Evolutionary conservation across 2,797 vertebrate genomes (phyloP), one percentile per base, ranked within the genome.

Genomic region (Anolis apletophallus): DNA sequence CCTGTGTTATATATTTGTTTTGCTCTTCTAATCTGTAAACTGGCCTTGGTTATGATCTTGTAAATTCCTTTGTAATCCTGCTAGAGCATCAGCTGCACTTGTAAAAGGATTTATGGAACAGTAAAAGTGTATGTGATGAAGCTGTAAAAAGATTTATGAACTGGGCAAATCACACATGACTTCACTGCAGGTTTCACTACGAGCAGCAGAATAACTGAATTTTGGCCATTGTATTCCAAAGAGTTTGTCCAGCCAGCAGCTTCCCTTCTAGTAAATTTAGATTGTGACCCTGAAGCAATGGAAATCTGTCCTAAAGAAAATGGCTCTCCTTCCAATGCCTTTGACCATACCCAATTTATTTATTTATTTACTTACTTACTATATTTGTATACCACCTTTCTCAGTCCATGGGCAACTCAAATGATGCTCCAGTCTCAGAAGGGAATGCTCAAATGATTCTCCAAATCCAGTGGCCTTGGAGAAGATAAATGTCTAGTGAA

Each of bases 61-160:
- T 94, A 95, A 94, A 91, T 92, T 88, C 93, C 87, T 94, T 93
- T 91, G 84, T 90, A 93, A 91, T 94, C 86, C 89, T 93, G 87
- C 89, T 93, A 86, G 85, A 94, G 92, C 85, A 88, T 89, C 85
- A 91, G 87, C 84, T 88, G 82, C 77, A 93, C 88, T 92, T 88
- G 76, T 91, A 94, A 95, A 91, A 89, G 55, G 88, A 90, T 93
- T 96, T 95, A 88, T 92, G 90, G 90, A 90, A 89, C 88, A 88
- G 91, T 94, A 90, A 94, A 94, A 88, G 87, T 83, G 80, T 77
- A 87, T 91, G 84, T 92, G 94, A 90, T 92, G 87, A 88, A 92
- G 87, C 88, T 1, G 40, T 92, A 93, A 93, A 94, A 92, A 95
- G 92, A 94, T 92, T 94, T 93, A 89, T 91, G 91, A 94, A 92